Evolutionary conservation across 2,797 vertebrate genomes (phyloP).

Genomic region (Rhinoraja longicauda): DNA sequence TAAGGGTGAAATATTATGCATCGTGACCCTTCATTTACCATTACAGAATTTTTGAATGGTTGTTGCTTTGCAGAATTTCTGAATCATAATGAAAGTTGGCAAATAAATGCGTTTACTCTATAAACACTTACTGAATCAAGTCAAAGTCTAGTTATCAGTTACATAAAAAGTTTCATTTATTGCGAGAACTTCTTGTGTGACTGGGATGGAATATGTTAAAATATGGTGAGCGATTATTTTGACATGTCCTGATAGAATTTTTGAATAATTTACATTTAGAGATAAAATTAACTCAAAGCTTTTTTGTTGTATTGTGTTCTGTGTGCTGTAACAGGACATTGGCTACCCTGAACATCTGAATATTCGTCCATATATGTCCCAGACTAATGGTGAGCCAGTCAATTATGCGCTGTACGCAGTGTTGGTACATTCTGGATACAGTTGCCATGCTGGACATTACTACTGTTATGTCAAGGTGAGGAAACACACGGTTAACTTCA

Average conservation of each 20-base stretch:
- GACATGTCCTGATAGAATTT: neutral
- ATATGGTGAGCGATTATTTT: neutral
- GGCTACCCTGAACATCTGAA: conserved; percentile 88
- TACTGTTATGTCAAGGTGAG: conserved; percentile 91
- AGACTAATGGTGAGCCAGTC: conserved; percentile 74
- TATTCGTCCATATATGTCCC: conserved; percentile 90
- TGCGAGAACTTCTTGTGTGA: neutral
- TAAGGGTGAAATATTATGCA: neutral
- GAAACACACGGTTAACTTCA: neutral
- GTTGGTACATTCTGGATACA: conserved; percentile 88
- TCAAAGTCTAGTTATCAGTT: neutral
- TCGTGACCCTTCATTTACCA: too few relatives aligned
- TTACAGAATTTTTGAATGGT: neutral
- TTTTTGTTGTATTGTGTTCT: neutral
- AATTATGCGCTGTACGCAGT: conserved; percentile 86
- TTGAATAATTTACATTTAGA: neutral
- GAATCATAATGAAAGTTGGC: neutral
- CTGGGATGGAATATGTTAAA: neutral
- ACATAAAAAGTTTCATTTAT: neutral
- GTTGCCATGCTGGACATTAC: conserved; percentile 88
- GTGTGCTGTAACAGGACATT: conserved; percentile 67
- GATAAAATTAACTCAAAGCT: neutral
- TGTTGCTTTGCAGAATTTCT: neutral
- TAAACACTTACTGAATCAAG: neutral
- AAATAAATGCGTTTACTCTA: neutral